Percentiles rank a stretch among this genome's conserved stretches.
These are phyloP conservation scores for Hoplostethus mediterraneus DNA, from an alignment of 2,797 vertebrate species.

Conservation along the genomic window DNA sequence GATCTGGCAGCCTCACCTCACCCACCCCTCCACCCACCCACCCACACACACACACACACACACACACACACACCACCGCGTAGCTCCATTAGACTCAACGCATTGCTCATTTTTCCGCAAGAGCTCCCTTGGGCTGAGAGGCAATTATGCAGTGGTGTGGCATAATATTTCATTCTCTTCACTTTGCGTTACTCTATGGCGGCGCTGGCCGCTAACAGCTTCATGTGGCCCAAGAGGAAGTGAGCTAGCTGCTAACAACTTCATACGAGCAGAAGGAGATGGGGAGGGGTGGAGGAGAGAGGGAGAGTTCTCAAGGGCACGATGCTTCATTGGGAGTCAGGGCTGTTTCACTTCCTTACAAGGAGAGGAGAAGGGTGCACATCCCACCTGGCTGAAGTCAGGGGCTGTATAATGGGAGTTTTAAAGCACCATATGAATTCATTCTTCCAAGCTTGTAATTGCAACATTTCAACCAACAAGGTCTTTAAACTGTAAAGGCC, in stretches of 20 bases:
- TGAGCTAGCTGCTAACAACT: conserved; percentile 73
- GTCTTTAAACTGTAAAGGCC: neutral
- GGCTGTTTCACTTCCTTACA: conserved; percentile 49
- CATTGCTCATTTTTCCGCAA: conserved; percentile 86
- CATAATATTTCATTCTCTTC: conserved; percentile 86
- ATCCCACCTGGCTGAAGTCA: conserved; percentile 33
- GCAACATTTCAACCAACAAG: neutral
- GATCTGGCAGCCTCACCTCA: conserved; percentile 66
- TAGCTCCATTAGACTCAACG: conserved; percentile 82
- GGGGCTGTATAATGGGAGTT: neutral
- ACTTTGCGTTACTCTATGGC: conserved; percentile 73
- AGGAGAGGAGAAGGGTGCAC: conserved; percentile 22
- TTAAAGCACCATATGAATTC: neutral
- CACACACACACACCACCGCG: conserved; percentile 22
- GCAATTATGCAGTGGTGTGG: conserved; percentile 87
- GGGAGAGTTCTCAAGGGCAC: conserved; percentile 68
- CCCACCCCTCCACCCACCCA: conserved; percentile 35
- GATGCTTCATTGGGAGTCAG: conserved; percentile 67
- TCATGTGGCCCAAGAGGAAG: conserved; percentile 76
- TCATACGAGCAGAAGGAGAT: conserved; percentile 57
- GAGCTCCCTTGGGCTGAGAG: conserved; percentile 85
- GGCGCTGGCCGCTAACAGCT: conserved; percentile 77
- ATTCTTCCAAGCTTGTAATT: neutral
- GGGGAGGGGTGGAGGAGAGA: neutral
- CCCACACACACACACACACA: neutral